Evolutionary conservation across 2,888 invertebrate genomes (phyloP).

Genomic region (Acanthoscelides obtectus): DNA sequence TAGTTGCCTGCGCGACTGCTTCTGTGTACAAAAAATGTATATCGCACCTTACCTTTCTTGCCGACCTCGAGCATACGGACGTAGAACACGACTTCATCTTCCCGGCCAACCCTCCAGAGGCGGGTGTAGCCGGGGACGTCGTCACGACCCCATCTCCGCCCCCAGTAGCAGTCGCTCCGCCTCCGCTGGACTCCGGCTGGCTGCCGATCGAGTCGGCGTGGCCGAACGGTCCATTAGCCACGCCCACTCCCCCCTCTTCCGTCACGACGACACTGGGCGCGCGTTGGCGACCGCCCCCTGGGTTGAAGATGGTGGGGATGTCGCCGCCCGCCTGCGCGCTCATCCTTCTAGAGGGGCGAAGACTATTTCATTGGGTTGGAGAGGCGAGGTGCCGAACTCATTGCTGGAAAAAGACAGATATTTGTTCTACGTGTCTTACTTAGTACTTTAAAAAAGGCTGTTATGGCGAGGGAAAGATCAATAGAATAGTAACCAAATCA

Average conservation of each 20-base stretch:
- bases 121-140: constrained; percentile 37
- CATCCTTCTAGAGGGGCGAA: not conserved
- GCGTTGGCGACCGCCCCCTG: constrained; percentile 42
- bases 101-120: constrained; percentile 47
- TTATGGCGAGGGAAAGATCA: no score
- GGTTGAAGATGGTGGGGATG: constrained; percentile 78
- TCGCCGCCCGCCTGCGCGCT: constrained; percentile 49
- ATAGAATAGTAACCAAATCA: no score
- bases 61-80: constrained; percentile 77
- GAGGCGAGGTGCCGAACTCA: not conserved
- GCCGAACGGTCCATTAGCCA: constrained; percentile 41
- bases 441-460: no score
- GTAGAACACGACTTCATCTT: constrained; percentile 58
- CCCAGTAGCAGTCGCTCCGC: constrained; percentile 38
- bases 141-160: not conserved
- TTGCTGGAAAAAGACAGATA: not conserved
- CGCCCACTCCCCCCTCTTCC: constrained; percentile 34
- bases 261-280: constrained; percentile 44
- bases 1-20: no score
- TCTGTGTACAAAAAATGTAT: no score
- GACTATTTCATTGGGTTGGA: not conserved
- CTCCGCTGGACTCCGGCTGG: constrained; percentile 36
- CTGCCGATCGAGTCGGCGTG: constrained; percentile 42
- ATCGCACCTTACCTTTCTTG: constrained; percentile 73
- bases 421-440: no score